Percentiles rank a stretch among this genome's conserved stretches.
Evolutionary conservation across 2,113 vertebrate genomes (phyloP).

Genomic region (Marmota monax): DNA sequence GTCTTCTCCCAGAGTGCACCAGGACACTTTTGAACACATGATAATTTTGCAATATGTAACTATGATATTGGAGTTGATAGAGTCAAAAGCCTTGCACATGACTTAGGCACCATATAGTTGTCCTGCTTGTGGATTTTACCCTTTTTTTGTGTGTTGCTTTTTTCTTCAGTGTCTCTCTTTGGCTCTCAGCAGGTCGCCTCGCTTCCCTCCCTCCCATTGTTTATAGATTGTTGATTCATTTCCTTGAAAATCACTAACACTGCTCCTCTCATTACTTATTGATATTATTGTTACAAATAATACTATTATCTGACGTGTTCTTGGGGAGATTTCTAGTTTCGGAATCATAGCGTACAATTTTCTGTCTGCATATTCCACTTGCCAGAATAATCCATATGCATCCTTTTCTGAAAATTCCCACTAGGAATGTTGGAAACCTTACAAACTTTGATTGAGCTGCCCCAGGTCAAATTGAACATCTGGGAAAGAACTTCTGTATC

Average conservation of each 20-base stretch:
- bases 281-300: conserved; percentile 69
- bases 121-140: neutral
- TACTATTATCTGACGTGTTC: conserved; percentile 62
- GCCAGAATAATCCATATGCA: conserved; percentile 88
- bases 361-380: conserved; percentile 64
- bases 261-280: conserved; percentile 80
- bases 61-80: neutral
- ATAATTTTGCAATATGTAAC: neutral
- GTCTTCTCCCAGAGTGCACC: rapidly evolving
- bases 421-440: conserved; percentile 87
- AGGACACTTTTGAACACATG: neutral
- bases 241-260: conserved; percentile 81
- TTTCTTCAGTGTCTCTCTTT: neutral
- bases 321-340: conserved; percentile 63
- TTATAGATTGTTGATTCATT: conserved; percentile 77
- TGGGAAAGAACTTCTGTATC: conserved; percentile 87
- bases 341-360: conserved; percentile 48
- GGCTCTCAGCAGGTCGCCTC: neutral
- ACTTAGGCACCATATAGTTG: neutral
- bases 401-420: conserved; percentile 87
- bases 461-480: conserved; percentile 89
- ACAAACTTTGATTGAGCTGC: conserved; percentile 89
- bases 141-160: neutral
- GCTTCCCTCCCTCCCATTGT: conserved; percentile 48
- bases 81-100: neutral